A percentile compares a stretch with the other conserved stretches of the same genome.
Evolutionary conservation across 2,113 vertebrate genomes (phyloP).

Genomic region (Andinoacara biseriatus): DNA sequence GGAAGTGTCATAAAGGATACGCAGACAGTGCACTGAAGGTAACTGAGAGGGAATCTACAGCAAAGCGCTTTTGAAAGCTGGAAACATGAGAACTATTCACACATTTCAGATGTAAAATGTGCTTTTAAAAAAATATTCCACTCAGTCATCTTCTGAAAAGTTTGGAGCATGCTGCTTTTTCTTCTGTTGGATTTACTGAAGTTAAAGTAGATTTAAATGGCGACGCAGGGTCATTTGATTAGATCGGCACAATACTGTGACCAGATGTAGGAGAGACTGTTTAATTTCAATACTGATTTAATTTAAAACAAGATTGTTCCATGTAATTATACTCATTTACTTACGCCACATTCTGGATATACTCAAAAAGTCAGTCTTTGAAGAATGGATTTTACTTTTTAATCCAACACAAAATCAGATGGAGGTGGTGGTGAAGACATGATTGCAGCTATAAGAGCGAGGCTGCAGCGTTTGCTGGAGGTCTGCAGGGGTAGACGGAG

Average conservation of each 20-base stretch:
- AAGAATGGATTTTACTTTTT: not conserved
- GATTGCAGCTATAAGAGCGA: not conserved
- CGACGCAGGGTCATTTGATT: not conserved
- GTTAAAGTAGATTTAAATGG: not conserved
- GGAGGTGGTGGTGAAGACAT: not conserved
- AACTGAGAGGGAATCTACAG: not conserved
- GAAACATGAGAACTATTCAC: not conserved
- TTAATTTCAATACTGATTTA: too few relatives aligned
- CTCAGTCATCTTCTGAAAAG: not conserved
- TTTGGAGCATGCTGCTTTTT: not conserved
- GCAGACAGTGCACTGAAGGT: not conserved
- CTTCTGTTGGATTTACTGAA: accelerated
- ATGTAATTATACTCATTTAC: not conserved
- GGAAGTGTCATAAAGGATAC: constrained; percentile 2
- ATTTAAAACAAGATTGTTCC: not conserved
- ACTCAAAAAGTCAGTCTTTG: not conserved
- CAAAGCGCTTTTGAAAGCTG: not conserved
- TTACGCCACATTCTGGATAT: not conserved
- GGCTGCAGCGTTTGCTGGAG: not conserved
- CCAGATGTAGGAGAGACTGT: not conserved
- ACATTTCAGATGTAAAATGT: constrained; percentile 1
- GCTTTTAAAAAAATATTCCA: not conserved
- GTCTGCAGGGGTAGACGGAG: not conserved
- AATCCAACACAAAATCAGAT: not conserved
- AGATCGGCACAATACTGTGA: not conserved